Evolutionary conservation across 1,140 invertebrate species (phyloP).

Genomic region (Parapsyche elsis): DNA sequence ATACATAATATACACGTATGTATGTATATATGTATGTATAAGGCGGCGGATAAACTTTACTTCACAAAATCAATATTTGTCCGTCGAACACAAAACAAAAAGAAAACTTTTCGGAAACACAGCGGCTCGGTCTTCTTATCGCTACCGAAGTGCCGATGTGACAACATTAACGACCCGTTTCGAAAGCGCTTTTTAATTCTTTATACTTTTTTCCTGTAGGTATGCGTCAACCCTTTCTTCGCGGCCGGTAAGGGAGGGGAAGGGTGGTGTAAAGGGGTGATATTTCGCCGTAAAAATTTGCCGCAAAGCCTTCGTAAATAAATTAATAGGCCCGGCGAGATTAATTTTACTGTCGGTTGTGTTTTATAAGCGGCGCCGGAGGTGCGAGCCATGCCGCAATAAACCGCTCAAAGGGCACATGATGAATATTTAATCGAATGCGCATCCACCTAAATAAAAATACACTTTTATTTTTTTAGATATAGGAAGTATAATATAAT

Average conservation of each 20-base stretch:
- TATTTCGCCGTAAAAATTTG: conserved; percentile 27
- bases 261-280: neutral
- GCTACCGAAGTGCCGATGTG: neutral
- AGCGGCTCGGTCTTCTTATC: neutral
- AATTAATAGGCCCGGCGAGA: conserved; percentile 38
- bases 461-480: no score
- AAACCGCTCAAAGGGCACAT: conserved; percentile 16
- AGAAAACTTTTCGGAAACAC: neutral
- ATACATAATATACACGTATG: no score
- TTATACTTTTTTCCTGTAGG: neutral
- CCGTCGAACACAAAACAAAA: neutral
- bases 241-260: neutral
- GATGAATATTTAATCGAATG: conserved; percentile 26
- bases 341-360: conserved; percentile 40
- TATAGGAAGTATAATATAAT: no score
- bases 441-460: neutral
- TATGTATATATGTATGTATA: no score
- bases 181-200: neutral
- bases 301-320: conserved; percentile 38
- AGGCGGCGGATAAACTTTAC: neutral
- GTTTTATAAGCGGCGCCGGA: conserved; percentile 18
- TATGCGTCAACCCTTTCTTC: neutral
- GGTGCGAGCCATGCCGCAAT: neutral
- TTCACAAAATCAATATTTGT: conserved; percentile 13
- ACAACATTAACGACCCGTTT: conserved; percentile 1